Evolutionary conservation across 2,113 vertebrate genomes (phyloP), one percentile per base, ranked within the genome.

Genomic region (Motacilla alba): DNA sequence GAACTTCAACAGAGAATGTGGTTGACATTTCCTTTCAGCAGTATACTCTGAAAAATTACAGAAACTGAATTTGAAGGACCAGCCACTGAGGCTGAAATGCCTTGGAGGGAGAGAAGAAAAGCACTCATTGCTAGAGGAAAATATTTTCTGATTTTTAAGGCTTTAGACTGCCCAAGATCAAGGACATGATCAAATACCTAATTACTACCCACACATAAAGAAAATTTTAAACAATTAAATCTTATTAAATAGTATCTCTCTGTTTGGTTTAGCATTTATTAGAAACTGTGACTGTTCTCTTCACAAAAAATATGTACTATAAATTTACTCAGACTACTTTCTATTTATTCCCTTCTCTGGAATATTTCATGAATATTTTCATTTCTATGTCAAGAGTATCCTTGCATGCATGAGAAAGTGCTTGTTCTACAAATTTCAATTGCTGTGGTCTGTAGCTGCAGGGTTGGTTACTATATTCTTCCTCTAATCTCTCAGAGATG

Each of bases 1-100:
- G 37, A 92, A 91, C 49, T 70, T 92, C 73, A 87, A 53, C 43
- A 89, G 76, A 90, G 23, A 84, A 68, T 7, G 43, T 26, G 18
- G 82, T 12, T 95, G 96, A 93, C 84, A 79, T 93, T 95, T 87
- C 63, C 82, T 96, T 92, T 96, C 83, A 95, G 79, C 76, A 92
- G 74, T 55, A 73, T 39, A 88, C 26, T 75, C 62, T 59, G 53
- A 84, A 56, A 92, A 83, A 96, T 92, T 90, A 93, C 33, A 87
- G 53, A 92, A 93, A 96, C 46, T 44, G 67, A 75, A 18, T 79
- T 86, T 90, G 95, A 96, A 95, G 88, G 94, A 94, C 75, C 21
- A 83, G 83, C 50, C 85, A 93, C 53, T 0, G 2, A 91, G 28
- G 64, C n/a, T 91, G 50, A 95, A 90, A 90, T 96, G 87, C 87